Conservation (phyloP, 2,888 invertebrate species). For the Drosophila conformis region DNA sequence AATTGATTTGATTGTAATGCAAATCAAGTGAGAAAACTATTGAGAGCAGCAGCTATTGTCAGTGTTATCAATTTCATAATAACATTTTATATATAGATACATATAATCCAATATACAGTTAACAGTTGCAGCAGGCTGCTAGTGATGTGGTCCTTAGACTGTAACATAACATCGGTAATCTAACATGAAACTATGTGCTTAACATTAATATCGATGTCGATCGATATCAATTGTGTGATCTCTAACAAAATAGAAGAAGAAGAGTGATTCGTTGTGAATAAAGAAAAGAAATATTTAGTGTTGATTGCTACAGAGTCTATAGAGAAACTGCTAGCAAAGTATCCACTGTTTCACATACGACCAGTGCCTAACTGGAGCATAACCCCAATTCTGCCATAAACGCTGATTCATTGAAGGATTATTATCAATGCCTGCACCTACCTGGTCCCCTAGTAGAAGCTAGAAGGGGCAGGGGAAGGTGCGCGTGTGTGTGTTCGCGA, state of each 20-base stretch:
- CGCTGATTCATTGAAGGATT: constrained; percentile 37
- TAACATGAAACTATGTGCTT: no score
- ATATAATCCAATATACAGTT: not conserved
- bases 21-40: not conserved
- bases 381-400: constrained; percentile 39
- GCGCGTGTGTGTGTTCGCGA: constrained; percentile 1
- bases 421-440: not conserved
- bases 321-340: not conserved
- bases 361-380: constrained; percentile 44
- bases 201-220: no score
- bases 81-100: not conserved
- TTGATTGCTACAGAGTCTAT: not conserved
- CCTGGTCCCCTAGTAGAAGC: not conserved
- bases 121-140: no score
- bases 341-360: not conserved
- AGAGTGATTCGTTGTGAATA: no score
- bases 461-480: not conserved
- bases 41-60: not conserved
- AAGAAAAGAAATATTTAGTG: no score
- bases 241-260: no score
- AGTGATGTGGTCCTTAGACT: no score
- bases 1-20: constrained; percentile 24
- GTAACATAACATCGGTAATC: no score
- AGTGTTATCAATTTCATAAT: not conserved
- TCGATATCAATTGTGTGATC: no score